These are phyloP conservation scores for Poeciliopsis turneri DNA, from an alignment of 2,797 vertebrate species.

Conservation along the genomic window DNA sequence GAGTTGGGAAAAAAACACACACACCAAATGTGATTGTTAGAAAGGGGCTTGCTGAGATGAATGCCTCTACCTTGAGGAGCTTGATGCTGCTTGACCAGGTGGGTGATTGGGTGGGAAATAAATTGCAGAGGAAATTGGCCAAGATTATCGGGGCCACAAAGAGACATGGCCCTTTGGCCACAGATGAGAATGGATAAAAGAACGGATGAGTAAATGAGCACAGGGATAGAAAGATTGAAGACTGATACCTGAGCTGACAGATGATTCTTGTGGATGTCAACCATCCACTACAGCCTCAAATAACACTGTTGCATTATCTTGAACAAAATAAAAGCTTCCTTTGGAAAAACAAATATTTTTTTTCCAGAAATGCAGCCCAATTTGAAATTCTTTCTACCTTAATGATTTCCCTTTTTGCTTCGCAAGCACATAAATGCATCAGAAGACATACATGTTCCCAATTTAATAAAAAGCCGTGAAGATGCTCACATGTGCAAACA, in stretches of 20 bases:
- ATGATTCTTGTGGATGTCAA: slow-evolving; percentile 53
- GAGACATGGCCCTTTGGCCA: slow-evolving; percentile 73
- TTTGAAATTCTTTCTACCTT: slow-evolving; percentile 41
- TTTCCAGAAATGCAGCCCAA: slow-evolving; percentile 25
- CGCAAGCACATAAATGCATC: slow-evolving; percentile 5
- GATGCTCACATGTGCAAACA: slow-evolving; percentile 51
- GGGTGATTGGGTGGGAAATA: slow-evolving; percentile 77
- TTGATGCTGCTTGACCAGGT: slow-evolving; percentile 75
- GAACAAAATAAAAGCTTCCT: slow-evolving; percentile 57
- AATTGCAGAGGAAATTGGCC: slow-evolving; percentile 80
- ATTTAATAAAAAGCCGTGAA: slow-evolving; percentile 29
- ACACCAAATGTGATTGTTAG: slow-evolving; percentile 85
- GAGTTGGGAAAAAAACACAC: slow-evolving; percentile 52
- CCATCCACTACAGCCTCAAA: slow-evolving; percentile 13
- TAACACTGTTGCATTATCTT: slow-evolving; percentile 21
- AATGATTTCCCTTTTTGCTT: slow-evolving; percentile 49
- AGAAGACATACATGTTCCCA: slow-evolving; percentile 14
- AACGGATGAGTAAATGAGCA: slow-evolving; percentile 71
- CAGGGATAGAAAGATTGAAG: slow-evolving; percentile 48
- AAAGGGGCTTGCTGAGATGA: slow-evolving; percentile 87
- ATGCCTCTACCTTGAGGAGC: slow-evolving; percentile 85
- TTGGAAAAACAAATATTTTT: slow-evolving; percentile 34
- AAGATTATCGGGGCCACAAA: slow-evolving; percentile 80
- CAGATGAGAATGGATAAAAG: slow-evolving; percentile 70
- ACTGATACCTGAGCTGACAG: slow-evolving; percentile 72